phyloP scores from a whole-genome alignment of 2,888 invertebrate species.

The Xestia xanthographa region DNA sequence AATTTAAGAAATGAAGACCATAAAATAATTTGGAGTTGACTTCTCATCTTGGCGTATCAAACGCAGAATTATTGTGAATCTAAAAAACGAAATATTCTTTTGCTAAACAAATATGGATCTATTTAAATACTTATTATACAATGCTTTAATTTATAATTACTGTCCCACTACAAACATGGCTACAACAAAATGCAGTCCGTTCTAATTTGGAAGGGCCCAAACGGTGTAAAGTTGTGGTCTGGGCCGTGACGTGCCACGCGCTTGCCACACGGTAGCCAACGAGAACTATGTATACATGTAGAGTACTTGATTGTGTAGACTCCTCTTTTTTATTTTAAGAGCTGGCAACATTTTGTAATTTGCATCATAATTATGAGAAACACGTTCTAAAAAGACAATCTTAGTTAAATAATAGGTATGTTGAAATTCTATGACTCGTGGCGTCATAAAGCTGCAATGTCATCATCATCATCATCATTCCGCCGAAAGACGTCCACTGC shows the following conservation, averaged over 20 bases:
- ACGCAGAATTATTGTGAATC: not conserved
- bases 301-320: constrained; percentile 9
- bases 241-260: constrained; percentile 46
- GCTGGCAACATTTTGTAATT: not conserved
- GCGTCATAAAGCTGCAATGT: not conserved
- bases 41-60: too few relatives aligned
- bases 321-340: constrained; percentile 1
- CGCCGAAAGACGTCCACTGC: too few relatives aligned
- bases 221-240: constrained; percentile 43
- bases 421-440: not conserved
- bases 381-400: not conserved
- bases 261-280: constrained; percentile 34
- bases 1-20: not conserved
- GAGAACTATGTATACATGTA: constrained; percentile 8
- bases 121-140: constrained; percentile 6
- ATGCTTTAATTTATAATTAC: not conserved
- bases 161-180: constrained; percentile 34
- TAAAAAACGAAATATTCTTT: not conserved
- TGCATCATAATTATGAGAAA: not conserved
- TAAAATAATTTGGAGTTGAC: too few relatives aligned
- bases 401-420: not conserved
- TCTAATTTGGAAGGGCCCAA: constrained; percentile 47
- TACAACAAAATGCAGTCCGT: constrained; percentile 13
- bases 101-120: not conserved
- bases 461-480: too few relatives aligned